Conservation (phyloP, 1,140 invertebrate species). For the Drosophila pandora region DNA sequence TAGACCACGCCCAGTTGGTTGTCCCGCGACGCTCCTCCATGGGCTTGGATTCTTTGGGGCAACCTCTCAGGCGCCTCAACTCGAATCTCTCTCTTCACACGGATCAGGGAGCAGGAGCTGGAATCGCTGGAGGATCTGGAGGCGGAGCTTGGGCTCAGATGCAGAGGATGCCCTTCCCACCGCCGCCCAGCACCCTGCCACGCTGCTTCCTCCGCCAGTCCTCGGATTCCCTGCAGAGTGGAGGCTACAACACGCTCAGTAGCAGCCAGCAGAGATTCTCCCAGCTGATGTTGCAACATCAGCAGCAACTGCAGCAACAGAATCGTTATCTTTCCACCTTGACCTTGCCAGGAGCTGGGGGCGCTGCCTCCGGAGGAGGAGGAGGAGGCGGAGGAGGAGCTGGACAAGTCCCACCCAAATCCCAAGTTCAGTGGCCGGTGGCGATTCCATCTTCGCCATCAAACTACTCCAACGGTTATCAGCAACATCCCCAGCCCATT, state of each 20-base stretch:
- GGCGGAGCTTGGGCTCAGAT: constrained; percentile 18
- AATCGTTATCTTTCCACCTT: constrained; percentile 63
- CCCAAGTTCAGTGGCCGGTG: constrained; percentile 73
- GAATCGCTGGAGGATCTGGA: constrained; percentile 2
- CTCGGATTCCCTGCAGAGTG: constrained; percentile 58
- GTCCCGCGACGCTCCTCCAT: constrained; percentile 61
- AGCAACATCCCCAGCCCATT: constrained; percentile 43
- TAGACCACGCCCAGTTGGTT: constrained; percentile 57
- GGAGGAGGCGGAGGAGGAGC: background rate
- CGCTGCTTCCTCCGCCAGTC: constrained; percentile 72
- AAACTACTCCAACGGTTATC: constrained; percentile 52
- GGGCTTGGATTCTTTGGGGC: constrained; percentile 46
- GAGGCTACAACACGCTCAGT: constrained; percentile 21
- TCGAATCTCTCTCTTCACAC: constrained; percentile 75
- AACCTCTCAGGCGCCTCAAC: constrained; percentile 57
- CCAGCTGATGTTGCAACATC: constrained; percentile 52
- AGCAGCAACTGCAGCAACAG: constrained; percentile 55
- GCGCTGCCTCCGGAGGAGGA: background rate
- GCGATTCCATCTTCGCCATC: constrained; percentile 81
- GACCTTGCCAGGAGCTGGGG: constrained; percentile 38
- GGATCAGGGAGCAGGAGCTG: constrained; percentile 4
- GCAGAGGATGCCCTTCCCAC: constrained; percentile 36
- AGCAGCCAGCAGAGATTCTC: constrained; percentile 57
- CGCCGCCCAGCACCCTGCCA: constrained; percentile 62
- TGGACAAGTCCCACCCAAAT: constrained; percentile 6